Evolutionary conservation across 2,797 vertebrate genomes (phyloP).

Genomic region (Enteromius mattozi): DNA sequence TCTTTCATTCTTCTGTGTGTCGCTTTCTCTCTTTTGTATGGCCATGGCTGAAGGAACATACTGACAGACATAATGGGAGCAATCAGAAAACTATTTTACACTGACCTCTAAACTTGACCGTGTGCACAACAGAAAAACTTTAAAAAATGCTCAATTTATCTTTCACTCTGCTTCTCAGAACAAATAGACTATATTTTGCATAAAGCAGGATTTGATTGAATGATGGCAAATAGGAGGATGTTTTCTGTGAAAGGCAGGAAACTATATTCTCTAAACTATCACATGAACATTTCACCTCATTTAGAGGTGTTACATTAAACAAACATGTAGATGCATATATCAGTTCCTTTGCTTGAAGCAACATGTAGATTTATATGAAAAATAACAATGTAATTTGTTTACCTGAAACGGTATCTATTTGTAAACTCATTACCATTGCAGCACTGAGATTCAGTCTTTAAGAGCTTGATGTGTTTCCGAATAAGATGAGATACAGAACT

Average conservation of each 20-base stretch:
- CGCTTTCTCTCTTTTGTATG: neutral
- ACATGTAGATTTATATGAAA: neutral
- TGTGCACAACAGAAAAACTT: neutral
- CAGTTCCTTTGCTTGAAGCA: neutral
- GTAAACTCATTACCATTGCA: neutral
- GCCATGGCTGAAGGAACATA: conserved; percentile 11
- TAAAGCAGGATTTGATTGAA: neutral
- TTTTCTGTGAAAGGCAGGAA: neutral
- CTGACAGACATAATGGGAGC: conserved; percentile 6
- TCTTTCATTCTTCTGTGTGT: conserved; percentile 22
- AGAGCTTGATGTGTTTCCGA: neutral
- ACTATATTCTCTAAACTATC: neutral
- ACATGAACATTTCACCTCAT: neutral
- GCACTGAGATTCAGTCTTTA: neutral
- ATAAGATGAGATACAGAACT: conserved; percentile 4
- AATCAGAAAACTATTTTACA: conserved; percentile 36
- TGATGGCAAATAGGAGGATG: neutral
- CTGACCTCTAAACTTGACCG: conserved; percentile 26
- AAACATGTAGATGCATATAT: neutral
- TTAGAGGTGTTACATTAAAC: neutral
- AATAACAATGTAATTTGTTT: neutral
- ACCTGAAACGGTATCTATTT: neutral
- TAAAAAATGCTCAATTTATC: neutral
- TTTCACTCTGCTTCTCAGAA: neutral
- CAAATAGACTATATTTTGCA: neutral